phyloP scores from a whole-genome alignment of 2,113 vertebrate genomes.

The Mustelus asterias region DNA sequence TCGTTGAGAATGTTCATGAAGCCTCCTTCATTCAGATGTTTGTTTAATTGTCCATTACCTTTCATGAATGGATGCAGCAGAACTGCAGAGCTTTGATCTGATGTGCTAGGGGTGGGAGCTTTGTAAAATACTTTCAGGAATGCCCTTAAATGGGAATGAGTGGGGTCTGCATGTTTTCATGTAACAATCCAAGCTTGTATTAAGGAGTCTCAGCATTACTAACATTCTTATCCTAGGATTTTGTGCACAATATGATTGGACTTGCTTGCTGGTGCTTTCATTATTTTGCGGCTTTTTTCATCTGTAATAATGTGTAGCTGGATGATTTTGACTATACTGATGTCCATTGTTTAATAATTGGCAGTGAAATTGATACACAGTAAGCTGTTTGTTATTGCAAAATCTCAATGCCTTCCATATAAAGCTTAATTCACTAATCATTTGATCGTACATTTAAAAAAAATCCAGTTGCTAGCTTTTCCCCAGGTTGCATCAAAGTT shows the following conservation, averaged over 20 bases:
- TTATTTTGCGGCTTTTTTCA: conserved; percentile 17
- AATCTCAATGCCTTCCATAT: not conserved
- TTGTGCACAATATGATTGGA: not conserved
- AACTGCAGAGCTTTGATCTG: not conserved
- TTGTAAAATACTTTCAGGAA: not conserved
- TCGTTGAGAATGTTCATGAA: too few relatives aligned
- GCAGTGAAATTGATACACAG: not conserved
- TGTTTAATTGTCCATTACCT: not conserved
- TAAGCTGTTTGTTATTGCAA: not conserved
- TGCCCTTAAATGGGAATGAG: not conserved
- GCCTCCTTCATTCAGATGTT: not conserved
- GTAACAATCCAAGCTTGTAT: not conserved
- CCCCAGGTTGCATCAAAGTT: not conserved
- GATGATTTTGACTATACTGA: not conserved
- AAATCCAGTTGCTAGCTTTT: not conserved
- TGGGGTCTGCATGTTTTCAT: not conserved
- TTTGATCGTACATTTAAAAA: not conserved
- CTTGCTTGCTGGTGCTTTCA: not conserved
- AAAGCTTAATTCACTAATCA: not conserved
- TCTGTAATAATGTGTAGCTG: not conserved
- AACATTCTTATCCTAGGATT: not conserved
- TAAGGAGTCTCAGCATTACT: not conserved
- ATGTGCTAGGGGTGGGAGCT: not conserved
- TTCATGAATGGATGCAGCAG: not conserved
- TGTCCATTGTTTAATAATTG: conserved; percentile 15